Base-by-base conservation (phyloP, 2,888 invertebrate species). In the Uloborus plumipes region DNA sequence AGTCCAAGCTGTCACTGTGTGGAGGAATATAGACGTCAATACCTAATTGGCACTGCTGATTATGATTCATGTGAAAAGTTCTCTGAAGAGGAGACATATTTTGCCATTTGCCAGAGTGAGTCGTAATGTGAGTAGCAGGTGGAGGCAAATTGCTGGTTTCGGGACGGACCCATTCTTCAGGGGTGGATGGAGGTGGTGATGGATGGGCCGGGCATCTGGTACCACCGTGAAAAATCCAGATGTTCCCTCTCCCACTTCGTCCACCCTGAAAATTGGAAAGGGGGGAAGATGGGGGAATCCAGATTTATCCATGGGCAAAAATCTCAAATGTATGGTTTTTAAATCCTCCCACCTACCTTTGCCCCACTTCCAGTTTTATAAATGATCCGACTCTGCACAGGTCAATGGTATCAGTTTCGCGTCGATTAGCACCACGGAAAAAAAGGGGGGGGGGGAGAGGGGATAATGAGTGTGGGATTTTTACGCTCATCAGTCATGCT, bases 401-500 rank as follows among this genome's bases (percentile, higher is more conserved):
- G 80, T 81, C 80, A 81, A 70, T 59, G 73, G 70, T 74, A 81
- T 81, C 80, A 74, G 74, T 70, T 81, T 31, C 69, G 64, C 64
- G 74, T 81, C 80, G 80, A 81, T 81, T 81, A 81, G 74, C 64
- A 26, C 64, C 9, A 18, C 47, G 58, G 66, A 47, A 53, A 59
- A 26, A 47, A n/a, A 16, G 47, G 20, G 18, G 18, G 22, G 18
- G 22, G 50, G n/a, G n/a, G n/a, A n/a, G n/a, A n/a, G n/a, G 18
- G 79, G 70, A 74, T 74, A 74, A 81, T 74, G 73, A 74, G 65
- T 49, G n/a, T 15, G 22, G 74, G 80, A 74, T 81, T 81, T 81
- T 73, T 73, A 61, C 50, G 74, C 74, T 81, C 80, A 81, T 81
- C 80, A 74, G 80, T 81, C 74, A 81, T 81, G 80, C 80, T 64